These are phyloP conservation scores for Schizopygopsis malacanthus DNA, from an alignment of 2,797 vertebrate genomes.

Conservation along the genomic window DNA sequence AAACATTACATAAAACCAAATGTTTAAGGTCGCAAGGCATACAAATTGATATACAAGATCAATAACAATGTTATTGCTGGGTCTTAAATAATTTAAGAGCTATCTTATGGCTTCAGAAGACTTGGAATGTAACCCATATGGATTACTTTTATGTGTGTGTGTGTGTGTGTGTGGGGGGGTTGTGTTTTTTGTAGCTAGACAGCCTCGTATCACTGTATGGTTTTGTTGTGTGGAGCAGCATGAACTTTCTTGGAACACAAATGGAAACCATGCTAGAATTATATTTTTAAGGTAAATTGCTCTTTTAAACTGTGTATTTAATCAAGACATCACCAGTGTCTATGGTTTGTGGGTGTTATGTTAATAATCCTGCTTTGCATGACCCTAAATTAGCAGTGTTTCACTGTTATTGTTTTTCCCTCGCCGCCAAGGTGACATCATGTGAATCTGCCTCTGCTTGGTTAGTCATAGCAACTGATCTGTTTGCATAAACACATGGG, in stretches of 20 bases:
- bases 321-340: conserved; percentile 39
- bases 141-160: conserved; percentile 8
- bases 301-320: conserved; percentile 28
- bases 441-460: conserved; percentile 54
- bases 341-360: conserved; percentile 29
- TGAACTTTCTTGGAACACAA: neutral
- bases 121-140: neutral
- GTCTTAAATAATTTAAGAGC: conserved; percentile 21
- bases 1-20: conserved; percentile 3
- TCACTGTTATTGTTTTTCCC: conserved; percentile 54
- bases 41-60: neutral
- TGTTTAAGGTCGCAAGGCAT: neutral
- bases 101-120: conserved; percentile 8
- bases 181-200: neutral
- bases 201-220: neutral
- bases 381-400: conserved; percentile 51
- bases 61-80: conserved; percentile 20
- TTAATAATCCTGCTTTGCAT: conserved; percentile 46
- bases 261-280: conserved; percentile 14
- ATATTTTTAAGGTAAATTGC: conserved; percentile 17
- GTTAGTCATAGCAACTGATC: conserved; percentile 65
- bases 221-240: neutral
- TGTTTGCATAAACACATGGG: conserved; percentile 61
- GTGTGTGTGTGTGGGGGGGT: no score
- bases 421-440: conserved; percentile 57